phyloP scores from a whole-genome alignment of 1,140 invertebrate species.

The Penaeus chinensis region DNA sequence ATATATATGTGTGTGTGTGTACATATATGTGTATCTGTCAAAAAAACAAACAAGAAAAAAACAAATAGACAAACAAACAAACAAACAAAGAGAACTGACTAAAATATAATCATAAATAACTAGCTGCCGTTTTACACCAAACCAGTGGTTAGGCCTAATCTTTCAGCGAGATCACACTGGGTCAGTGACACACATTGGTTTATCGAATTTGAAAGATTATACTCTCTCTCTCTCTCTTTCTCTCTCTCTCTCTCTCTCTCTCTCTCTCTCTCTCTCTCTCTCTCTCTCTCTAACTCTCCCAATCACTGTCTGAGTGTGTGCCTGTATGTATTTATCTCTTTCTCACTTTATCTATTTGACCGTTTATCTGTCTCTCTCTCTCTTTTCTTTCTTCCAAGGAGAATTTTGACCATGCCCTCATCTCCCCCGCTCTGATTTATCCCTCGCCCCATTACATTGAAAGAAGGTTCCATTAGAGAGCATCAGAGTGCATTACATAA shows the following conservation, averaged over 20 bases:
- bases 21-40: too few relatives aligned
- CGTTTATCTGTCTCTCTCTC: background rate
- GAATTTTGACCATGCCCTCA: background rate
- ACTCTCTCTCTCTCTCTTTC: background rate
- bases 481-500: too few relatives aligned
- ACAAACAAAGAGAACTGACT: too few relatives aligned
- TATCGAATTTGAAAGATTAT: too few relatives aligned
- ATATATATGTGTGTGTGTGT: slow-evolving; percentile 29
- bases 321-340: background rate
- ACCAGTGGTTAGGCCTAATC: too few relatives aligned
- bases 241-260: background rate
- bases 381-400: background rate
- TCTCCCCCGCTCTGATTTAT: slow-evolving; percentile 1
- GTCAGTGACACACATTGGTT: too few relatives aligned
- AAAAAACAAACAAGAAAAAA: too few relatives aligned
- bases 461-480: background rate
- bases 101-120: too few relatives aligned
- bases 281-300: background rate
- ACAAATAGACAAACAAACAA: too few relatives aligned
- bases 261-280: background rate
- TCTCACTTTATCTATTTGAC: background rate
- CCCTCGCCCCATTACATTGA: background rate
- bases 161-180: too few relatives aligned
- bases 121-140: too few relatives aligned
- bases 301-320: background rate